A percentile compares a stretch with the other conserved stretches of the same genome.
These are phyloP conservation scores for Grammomys dolichurus DNA, from an alignment of 2,113 vertebrate genomes.

Conservation along the genomic window DNA sequence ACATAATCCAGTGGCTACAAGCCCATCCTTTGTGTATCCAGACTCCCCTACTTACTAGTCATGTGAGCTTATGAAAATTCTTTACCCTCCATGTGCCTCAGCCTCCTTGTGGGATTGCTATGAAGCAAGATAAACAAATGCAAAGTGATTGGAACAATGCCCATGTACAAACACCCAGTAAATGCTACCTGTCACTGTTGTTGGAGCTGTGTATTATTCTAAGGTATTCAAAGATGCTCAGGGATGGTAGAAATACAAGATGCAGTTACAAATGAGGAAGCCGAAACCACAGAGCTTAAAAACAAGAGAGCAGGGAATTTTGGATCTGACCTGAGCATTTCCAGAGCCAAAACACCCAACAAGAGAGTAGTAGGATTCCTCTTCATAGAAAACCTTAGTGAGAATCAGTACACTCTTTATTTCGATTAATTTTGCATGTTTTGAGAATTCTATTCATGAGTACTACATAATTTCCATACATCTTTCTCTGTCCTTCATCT, in stretches of 20 bases:
- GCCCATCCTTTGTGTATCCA: neutral
- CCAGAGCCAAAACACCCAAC: neutral
- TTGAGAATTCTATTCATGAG: neutral
- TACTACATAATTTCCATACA: neutral
- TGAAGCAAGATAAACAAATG: slow-evolving; percentile 44
- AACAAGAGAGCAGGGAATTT: neutral
- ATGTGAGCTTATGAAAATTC: slow-evolving; percentile 10
- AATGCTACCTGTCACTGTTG: neutral
- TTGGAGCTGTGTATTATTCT: neutral
- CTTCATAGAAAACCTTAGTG: neutral
- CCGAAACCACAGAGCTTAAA: neutral
- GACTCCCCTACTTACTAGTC: neutral
- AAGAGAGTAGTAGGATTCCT: neutral
- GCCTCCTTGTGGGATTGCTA: neutral
- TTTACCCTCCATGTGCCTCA: neutral
- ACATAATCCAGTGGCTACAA: neutral
- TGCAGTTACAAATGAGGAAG: neutral
- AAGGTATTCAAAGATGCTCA: neutral
- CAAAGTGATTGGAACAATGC: neutral
- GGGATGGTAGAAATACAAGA: neutral
- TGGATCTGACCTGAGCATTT: neutral
- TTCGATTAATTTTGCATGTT: neutral
- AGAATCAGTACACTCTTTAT: neutral
- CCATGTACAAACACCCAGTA: neutral
- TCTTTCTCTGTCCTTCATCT: neutral